Evolutionary conservation across 2,113 vertebrate species (phyloP), one percentile per base, ranked within the genome.

Genomic region (Hippoglossus stenolepis): DNA sequence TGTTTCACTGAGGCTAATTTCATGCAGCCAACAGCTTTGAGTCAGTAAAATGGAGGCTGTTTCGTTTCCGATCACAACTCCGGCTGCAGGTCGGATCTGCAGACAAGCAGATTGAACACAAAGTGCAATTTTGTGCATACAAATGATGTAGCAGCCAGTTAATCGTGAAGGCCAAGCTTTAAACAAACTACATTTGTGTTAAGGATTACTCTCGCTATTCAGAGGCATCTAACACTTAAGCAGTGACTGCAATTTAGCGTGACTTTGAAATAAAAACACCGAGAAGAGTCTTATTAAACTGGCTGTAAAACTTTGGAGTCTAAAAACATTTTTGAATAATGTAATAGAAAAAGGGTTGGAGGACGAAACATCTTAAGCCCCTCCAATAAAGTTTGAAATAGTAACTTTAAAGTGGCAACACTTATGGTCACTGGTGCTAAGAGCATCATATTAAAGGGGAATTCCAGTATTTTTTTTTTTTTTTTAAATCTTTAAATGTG

Each of bases 51-150:
- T 24, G 17, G 53, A 61, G 71, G 43, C 26, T 68, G 57, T 73
- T 82, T 85, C 23, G 31, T 75, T 85, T 75, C 45, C 65, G 47
- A 77, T 85, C 65, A 71, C 24, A 80, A 20, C 66, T 31, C 60
- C 21, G 13, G 65, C 17, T 77, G 74, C 82, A 74, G 71, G 75
- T 79, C 70, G 26, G 59, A 62, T 69, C 54, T 3, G 28, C 57
- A 77, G 61, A 78, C 56, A 63, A 6, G 59, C 58, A 62, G 4
- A 28, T 45, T 53, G 40, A 63, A 84, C 66, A 64, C 77, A 65
- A 57, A 69, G 63, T 15, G 67, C 21, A 24, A 57, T 54, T 70
- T 70, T 54, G n/a, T 24, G 78, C 64, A 61, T 68, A n/a, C 73
- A 74, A 70, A 77, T 68, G 9, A 77, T 65, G 23, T 21, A 14